A percentile compares a stretch with the other conserved stretches of the same genome.
These are phyloP conservation scores for Macrotus californicus DNA, from an alignment of 2,113 vertebrate species.

Conservation along the genomic window DNA sequence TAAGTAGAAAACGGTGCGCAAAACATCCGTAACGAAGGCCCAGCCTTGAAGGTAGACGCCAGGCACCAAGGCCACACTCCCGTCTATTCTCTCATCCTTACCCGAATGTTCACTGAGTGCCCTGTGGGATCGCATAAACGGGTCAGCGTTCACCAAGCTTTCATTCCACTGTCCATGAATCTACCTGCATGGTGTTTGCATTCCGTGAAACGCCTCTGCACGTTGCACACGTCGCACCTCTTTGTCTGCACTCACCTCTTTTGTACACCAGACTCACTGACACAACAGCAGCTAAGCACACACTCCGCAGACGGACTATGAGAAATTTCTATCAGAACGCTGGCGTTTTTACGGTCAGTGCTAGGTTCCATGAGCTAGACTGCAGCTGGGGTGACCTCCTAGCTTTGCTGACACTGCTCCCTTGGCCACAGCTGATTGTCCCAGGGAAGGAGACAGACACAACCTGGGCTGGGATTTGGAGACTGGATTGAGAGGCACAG, in stretches of 20 bases:
- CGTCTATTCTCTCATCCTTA: not conserved
- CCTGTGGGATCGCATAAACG: not conserved
- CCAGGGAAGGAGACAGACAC: not conserved
- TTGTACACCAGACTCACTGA: not conserved
- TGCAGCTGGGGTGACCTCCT: not conserved
- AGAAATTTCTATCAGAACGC: not conserved
- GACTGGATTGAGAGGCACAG: not conserved
- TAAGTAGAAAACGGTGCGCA: conserved; percentile 21
- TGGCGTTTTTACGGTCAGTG: not conserved
- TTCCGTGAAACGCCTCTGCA: conserved; percentile 78
- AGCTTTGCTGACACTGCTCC: not conserved
- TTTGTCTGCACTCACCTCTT: conserved; percentile 70
- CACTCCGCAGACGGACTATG: not conserved
- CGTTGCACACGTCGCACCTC: conserved; percentile 40
- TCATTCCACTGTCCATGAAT: not conserved
- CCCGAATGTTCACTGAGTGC: conserved; percentile 50
- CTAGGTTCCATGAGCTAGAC: not conserved
- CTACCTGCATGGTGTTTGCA: conserved; percentile 71
- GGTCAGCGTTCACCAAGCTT: not conserved
- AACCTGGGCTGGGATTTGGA: not conserved
- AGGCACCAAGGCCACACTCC: not conserved
- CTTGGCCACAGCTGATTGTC: not conserved
- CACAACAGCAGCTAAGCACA: not conserved
- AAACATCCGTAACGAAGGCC: conserved; percentile 13
- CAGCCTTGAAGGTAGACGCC: not conserved